Conservation (phyloP, 2,888 invertebrate species). For the Cecidostiba fungosa region DNA sequence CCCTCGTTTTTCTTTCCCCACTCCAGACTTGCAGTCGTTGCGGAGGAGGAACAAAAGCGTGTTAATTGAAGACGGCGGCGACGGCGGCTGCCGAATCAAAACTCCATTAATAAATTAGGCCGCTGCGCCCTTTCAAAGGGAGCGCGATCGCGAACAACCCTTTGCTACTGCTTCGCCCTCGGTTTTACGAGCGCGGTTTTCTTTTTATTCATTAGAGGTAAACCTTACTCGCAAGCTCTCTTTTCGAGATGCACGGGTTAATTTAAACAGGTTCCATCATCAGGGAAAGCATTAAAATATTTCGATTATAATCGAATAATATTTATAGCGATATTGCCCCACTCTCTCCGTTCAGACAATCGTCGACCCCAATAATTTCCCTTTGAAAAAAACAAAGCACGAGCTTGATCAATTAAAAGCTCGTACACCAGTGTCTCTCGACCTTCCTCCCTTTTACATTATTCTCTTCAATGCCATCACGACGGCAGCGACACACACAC, state of each 20-base stretch:
- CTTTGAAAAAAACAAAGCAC: constrained; percentile 16
- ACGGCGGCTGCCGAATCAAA: constrained; percentile 66
- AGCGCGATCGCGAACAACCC: constrained; percentile 40
- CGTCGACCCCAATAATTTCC: background rate
- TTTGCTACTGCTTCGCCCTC: background rate
- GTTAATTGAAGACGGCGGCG: constrained; percentile 70
- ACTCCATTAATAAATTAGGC: constrained; percentile 73
- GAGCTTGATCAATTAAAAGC: constrained; percentile 21
- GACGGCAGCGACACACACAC: background rate
- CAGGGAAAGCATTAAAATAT: background rate
- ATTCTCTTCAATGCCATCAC: background rate
- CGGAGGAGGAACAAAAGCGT: constrained; percentile 63
- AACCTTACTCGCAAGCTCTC: background rate
- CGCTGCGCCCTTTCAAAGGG: constrained; percentile 62
- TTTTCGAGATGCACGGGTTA: too few relatives aligned
- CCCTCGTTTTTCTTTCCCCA: constrained; percentile 24
- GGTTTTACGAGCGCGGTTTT: background rate
- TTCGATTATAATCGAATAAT: too few relatives aligned
- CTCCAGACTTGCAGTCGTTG: constrained; percentile 49
- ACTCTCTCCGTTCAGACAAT: background rate
- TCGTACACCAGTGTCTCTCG: constrained; percentile 16
- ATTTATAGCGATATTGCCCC: background rate
- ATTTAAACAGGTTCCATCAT: too few relatives aligned
- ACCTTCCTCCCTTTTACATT: background rate
- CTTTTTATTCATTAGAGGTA: background rate